Base-by-base conservation (phyloP, 2,797 vertebrate genomes). In the Poeciliopsis turneri region DNA sequence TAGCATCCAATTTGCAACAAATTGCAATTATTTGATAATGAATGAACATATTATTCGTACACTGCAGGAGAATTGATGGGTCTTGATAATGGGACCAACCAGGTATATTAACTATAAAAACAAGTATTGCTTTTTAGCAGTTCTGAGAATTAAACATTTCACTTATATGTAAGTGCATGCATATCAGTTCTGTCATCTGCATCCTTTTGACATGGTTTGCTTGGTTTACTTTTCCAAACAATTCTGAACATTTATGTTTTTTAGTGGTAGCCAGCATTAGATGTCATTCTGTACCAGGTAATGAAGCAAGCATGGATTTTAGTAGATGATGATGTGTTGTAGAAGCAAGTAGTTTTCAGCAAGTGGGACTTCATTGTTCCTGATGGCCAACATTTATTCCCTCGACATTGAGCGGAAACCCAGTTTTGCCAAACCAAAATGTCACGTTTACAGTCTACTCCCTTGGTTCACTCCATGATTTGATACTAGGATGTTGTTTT, bases 261-360 rank as follows among this genome's bases (percentile, higher is more conserved):
- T 13, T 39, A 99, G 98, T 99, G 86, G 97, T 99, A 7, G 98
- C 98, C 46, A 98, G 99, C 84, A 99, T 99, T 98, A 39, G 97
- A 99, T 89, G 97, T 98, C 10, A 98, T 99, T 80, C 98, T 99
- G 89, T 98, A 99, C 51, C 98, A 97, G 97, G 97, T 99, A 0
- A 97, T 98, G 97, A 97, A 94, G 41, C 97, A 99, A 86, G 97
- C 98, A 1, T 93, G 43, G 75, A 94, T 99, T 80, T 96, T 97
- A 18, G 98, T 99, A 4, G 98, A 99, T 71, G 96, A 96, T 15
- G 97, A 95, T 47, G 98, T 82, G 97, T 99, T 41, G 98, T 99
- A 55, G 98, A 99, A 97, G 97, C 97, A 80, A 82, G 4, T 36
- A 30, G 6, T 75, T 78, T 12, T 74, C 61, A 25, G 20, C 9